Evolutionary conservation across 2,113 vertebrate species (phyloP).

Genomic region (Theristicus caerulescens): DNA sequence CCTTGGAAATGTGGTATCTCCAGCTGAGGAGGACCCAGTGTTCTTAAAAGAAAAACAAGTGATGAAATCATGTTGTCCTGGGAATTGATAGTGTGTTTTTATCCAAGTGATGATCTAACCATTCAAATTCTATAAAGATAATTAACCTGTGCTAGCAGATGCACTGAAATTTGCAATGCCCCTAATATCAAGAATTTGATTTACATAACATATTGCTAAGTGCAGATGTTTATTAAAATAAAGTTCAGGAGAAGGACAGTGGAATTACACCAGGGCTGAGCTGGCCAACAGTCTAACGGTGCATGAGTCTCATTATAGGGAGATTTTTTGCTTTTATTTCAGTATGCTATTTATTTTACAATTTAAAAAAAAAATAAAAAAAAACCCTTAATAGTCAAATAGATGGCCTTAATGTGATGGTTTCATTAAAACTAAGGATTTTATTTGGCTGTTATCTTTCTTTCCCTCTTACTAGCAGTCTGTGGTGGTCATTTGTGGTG

Average conservation of each 20-base stretch:
- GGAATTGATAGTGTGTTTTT: neutral
- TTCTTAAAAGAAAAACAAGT: neutral
- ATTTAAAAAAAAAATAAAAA: neutral
- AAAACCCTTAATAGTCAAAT: neutral
- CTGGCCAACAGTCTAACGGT: neutral
- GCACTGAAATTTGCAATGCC: neutral
- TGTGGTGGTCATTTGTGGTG: conserved; percentile 65
- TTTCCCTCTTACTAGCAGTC: neutral
- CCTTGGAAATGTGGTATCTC: neutral
- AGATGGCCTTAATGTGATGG: neutral
- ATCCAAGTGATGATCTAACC: neutral
- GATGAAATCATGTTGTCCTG: neutral
- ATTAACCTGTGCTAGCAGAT: neutral
- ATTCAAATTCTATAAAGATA: neutral
- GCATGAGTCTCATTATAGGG: neutral
- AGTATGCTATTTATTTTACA: neutral
- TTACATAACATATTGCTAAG: neutral
- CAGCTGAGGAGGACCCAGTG: neutral
- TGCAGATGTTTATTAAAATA: neutral
- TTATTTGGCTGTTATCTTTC: neutral
- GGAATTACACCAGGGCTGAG: neutral
- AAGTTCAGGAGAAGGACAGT: neutral
- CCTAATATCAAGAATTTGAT: neutral
- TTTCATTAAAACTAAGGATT: conserved; percentile 15
- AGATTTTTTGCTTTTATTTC: neutral